These are phyloP conservation scores for Ammospiza caudacuta DNA, from an alignment of 2,113 vertebrate genomes.

Conservation along the genomic window DNA sequence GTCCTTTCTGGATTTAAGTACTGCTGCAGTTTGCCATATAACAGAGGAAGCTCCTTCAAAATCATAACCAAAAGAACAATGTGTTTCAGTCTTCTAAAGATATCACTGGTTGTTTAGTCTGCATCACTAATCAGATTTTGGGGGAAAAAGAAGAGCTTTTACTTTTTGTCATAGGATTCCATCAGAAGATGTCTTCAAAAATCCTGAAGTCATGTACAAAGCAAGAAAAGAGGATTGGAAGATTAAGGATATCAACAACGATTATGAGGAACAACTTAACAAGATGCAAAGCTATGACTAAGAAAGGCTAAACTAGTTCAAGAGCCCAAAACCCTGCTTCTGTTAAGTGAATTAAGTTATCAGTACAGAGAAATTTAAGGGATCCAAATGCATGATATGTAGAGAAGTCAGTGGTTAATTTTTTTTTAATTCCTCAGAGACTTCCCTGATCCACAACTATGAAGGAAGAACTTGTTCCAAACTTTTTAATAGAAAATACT, in stretches of 20 bases:
- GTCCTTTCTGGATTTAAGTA: background rate
- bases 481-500: background rate
- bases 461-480: background rate
- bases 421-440: background rate
- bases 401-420: background rate
- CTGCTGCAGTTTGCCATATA: background rate
- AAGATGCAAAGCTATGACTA: background rate
- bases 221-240: conserved; percentile 26
- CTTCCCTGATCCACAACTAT: background rate
- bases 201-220: background rate
- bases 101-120: background rate
- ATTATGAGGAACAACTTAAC: conserved; percentile 12
- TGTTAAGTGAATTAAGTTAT: conserved; percentile 19
- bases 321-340: background rate
- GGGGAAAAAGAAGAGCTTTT: background rate
- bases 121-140: background rate
- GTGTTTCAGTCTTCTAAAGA: background rate
- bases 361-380: background rate
- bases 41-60: background rate
- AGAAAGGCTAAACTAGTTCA: conserved; percentile 21
- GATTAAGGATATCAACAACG: conserved; percentile 33
- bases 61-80: background rate
- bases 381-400: background rate
- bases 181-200: background rate
- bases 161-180: background rate